Conservation (phyloP, 2,113 vertebrate species). For the Ptyas mucosa region DNA sequence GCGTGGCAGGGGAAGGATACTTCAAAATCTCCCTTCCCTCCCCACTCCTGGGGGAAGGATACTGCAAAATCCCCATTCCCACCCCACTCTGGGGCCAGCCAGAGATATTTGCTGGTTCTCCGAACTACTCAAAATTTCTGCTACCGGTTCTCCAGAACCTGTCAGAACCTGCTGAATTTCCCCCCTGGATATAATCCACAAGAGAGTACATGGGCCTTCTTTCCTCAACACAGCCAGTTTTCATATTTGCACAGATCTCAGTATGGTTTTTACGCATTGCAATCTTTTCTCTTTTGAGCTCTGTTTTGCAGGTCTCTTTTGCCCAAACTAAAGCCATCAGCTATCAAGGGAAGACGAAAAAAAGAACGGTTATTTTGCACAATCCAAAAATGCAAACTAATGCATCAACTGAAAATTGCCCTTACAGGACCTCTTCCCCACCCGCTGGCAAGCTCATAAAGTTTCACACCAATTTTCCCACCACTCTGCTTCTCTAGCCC, state of each 20-base stretch:
- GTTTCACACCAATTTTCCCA: no score
- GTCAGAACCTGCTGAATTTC: no score
- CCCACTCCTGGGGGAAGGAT: no score
- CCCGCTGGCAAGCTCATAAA: neutral
- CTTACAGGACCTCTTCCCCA: neutral
- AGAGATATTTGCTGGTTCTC: no score
- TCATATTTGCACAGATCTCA: neutral
- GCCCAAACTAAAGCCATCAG: neutral
- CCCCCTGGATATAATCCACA: neutral
- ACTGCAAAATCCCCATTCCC: no score
- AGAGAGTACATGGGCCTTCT: neutral
- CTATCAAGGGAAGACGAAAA: neutral
- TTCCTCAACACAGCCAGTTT: neutral
- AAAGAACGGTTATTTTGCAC: neutral
- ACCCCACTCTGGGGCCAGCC: no score
- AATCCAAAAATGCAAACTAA: neutral
- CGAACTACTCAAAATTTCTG: no score
- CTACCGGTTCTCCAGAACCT: no score
- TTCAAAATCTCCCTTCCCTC: no score
- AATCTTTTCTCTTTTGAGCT: neutral
- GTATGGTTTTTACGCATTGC: neutral
- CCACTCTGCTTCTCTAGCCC: neutral
- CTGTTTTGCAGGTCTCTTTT: neutral
- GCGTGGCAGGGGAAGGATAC: no score
- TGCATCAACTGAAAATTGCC: neutral